Conservation (phyloP, 2,113 vertebrate species). For the Calidris pygmaea region DNA sequence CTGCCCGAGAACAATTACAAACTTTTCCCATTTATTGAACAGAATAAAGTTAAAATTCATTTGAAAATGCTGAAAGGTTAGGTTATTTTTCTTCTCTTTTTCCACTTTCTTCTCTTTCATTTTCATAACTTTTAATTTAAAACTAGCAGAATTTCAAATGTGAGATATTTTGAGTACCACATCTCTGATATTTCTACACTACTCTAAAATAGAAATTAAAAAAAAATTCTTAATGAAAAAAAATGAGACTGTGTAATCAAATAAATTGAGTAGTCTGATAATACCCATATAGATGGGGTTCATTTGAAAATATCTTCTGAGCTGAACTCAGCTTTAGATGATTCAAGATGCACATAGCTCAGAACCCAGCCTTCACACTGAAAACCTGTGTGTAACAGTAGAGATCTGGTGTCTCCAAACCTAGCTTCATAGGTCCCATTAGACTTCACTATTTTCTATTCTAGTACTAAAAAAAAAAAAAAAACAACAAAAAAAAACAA, state of each 20-base stretch:
- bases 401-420: background rate
- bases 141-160: background rate
- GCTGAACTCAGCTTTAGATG: background rate
- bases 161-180: background rate
- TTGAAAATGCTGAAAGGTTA: background rate
- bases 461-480: background rate
- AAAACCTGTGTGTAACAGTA: background rate
- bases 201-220: background rate
- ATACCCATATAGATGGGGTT: background rate
- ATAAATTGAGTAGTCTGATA: background rate
- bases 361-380: background rate
- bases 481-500: background rate
- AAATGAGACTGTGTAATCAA: background rate
- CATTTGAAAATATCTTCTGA: background rate
- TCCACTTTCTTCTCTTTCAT: background rate
- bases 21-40: background rate
- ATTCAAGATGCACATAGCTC: background rate
- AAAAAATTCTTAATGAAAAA: background rate
- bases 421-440: background rate
- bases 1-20: background rate
- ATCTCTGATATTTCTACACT: background rate
- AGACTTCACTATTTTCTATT: background rate
- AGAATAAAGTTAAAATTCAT: background rate
- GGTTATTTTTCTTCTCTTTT: background rate
- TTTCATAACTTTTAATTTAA: background rate